These are phyloP conservation scores for Xenops minutus DNA, from an alignment of 2,797 vertebrate species.

Conservation along the genomic window DNA sequence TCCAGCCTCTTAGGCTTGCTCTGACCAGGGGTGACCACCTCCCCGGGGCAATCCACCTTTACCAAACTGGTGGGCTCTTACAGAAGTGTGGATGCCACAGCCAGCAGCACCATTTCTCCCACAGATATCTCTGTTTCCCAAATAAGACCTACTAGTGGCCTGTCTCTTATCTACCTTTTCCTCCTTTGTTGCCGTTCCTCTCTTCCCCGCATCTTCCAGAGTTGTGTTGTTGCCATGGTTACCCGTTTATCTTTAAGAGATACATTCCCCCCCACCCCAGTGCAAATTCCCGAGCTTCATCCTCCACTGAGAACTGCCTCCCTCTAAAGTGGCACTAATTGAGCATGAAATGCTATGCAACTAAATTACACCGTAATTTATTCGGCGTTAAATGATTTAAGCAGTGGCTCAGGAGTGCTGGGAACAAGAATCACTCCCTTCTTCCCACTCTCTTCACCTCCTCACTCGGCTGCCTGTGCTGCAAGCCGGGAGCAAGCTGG, in stretches of 20 bases:
- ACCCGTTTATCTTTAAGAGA: constrained; percentile 40
- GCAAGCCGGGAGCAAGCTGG: rapidly evolving
- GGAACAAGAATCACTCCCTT: constrained; percentile 12
- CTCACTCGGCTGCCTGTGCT: rapidly evolving
- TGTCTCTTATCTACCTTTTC: not conserved
- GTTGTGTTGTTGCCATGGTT: constrained; percentile 52
- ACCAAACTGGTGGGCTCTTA: not conserved
- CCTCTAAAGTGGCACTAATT: constrained; percentile 63
- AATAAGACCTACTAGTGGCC: not conserved
- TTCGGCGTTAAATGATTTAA: constrained; percentile 55
- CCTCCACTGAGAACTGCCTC: constrained; percentile 16
- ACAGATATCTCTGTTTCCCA: not conserved
- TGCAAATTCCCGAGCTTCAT: not conserved
- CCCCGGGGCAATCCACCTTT: not conserved
- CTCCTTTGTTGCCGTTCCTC: not conserved
- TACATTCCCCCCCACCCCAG: not conserved
- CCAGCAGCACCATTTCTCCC: not conserved
- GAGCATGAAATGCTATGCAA: constrained; percentile 61
- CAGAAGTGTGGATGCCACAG: not conserved
- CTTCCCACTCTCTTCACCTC: not conserved
- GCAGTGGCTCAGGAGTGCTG: constrained; percentile 10
- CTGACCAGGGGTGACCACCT: rapidly evolving
- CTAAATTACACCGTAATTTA: constrained; percentile 67
- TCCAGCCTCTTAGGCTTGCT: not conserved
- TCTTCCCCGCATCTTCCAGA: not conserved